Evolutionary conservation across 2,797 vertebrate genomes (phyloP), one percentile per base, ranked within the genome.

Genomic region (Mionectes olivaceus): DNA sequence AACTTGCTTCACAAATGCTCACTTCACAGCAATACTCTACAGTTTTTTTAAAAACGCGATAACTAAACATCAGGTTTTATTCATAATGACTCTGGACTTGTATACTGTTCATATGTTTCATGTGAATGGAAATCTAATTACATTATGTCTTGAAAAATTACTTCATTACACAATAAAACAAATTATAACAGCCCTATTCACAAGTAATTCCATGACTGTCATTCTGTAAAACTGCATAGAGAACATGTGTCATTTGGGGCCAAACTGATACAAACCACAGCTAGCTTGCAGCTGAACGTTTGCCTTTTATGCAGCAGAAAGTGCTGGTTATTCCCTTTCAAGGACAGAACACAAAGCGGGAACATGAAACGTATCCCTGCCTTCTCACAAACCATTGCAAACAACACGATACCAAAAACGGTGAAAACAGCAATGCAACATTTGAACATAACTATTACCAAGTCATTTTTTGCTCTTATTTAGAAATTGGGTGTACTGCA

Each of bases 91-190:
- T 93, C 78, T 35, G 73, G 77, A 89, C 88, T 93, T 90, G 68
- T 95, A 96, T 96, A 94, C 89, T 87, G 90, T 91, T 39, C 87
- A 74, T 77, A 93, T 61, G 50, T 94, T 96, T 94, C 90, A 77
- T 41, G 67, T 77, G 88, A 96, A 96, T 73, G 95, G 96, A 98
- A 97, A 97, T 93, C 88, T 96, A 97, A 97, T 97, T 97, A 96
- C 87, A 71, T 93, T 92, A 86, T 74, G 82, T 87, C 97, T 96
- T 95, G 75, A 94, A 96, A 97, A 97, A 97, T 96, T 92, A 84
- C 88, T 95, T 94, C 91, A 93, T 94, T 97, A 94, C 74, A 94
- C 25, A 93, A 95, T 93, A 97, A 97, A 97, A 77, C 93, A 90
- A 92, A 97, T 94, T 83, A 74, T 96, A 97, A 96, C 92, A 96